phyloP scores from a whole-genome alignment of 92 coral and sea anemone genomes.

The Epizoanthus ramosus region DNA sequence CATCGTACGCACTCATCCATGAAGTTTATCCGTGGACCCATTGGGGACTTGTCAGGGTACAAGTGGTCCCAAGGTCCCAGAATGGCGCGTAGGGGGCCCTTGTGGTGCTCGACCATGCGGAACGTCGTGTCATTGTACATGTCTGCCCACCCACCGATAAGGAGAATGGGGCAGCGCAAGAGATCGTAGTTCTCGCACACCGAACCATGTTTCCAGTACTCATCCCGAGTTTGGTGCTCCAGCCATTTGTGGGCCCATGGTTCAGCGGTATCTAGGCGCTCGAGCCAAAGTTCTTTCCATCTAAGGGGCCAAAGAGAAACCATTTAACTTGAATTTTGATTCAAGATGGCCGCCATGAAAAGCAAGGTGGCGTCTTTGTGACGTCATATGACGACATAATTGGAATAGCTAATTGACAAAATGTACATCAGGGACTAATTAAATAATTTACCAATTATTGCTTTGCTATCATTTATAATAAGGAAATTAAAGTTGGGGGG shows the following conservation, averaged over 20 bases:
- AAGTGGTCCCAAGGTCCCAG: slow-evolving; percentile 84
- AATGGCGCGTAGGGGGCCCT: slow-evolving; percentile 61
- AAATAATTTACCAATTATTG: no score
- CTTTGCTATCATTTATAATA: no score
- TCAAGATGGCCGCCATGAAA: no score
- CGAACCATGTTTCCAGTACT: slow-evolving; percentile 84
- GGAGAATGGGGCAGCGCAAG: slow-evolving; percentile 67
- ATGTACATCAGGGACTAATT: no score
- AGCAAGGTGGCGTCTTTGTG: no score
- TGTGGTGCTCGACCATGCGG: slow-evolving; percentile 69
- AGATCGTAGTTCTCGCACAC: slow-evolving; percentile 67
- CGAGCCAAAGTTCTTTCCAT: slow-evolving; percentile 82
- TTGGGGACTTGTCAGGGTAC: slow-evolving; percentile 61
- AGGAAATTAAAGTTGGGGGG: no score
- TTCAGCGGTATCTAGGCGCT: slow-evolving; percentile 60
- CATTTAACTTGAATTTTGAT: no score
- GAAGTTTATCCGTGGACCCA: slow-evolving; percentile 76
- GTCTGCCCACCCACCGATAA: slow-evolving; percentile 81
- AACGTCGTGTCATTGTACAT: slow-evolving; percentile 66
- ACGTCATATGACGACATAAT: no score
- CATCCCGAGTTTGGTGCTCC: slow-evolving; percentile 75
- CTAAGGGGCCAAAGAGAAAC: slow-evolving; percentile 30
- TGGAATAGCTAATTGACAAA: no score
- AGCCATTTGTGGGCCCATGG: slow-evolving; percentile 80
- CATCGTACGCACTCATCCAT: slow-evolving; percentile 70